These are phyloP conservation scores for Galeruca laticollis DNA, from an alignment of 2,888 invertebrate genomes.

Conservation along the genomic window DNA sequence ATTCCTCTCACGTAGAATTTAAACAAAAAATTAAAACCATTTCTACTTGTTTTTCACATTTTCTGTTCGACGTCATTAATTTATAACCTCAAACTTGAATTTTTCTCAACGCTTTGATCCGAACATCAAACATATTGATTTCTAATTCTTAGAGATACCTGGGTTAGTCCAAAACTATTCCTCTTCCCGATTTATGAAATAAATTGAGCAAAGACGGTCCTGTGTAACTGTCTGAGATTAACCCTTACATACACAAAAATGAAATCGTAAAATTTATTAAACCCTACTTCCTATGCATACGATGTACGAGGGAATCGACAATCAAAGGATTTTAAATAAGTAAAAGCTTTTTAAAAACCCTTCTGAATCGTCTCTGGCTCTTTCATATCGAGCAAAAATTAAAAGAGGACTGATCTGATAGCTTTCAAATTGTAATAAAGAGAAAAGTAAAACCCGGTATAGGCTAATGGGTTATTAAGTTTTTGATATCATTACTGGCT, in stretches of 20 bases:
- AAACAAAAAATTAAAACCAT: too few relatives aligned
- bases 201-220: neutral
- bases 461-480: constrained; percentile 3
- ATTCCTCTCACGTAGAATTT: too few relatives aligned
- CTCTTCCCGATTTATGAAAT: neutral
- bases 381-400: constrained; percentile 42
- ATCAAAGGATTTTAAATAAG: constrained; percentile 47
- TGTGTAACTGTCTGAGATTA: constrained; percentile 19
- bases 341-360: constrained; percentile 45
- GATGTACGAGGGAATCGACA: constrained; percentile 28
- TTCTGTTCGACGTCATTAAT: too few relatives aligned
- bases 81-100: too few relatives aligned
- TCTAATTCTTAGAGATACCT: too few relatives aligned
- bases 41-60: too few relatives aligned
- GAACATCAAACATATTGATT: too few relatives aligned
- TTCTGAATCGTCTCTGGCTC: constrained; percentile 38
- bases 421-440: constrained; percentile 9
- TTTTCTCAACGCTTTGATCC: too few relatives aligned
- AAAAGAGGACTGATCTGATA: constrained; percentile 22
- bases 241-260: constrained; percentile 31
- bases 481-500: neutral
- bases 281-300: constrained; percentile 30
- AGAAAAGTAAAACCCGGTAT: neutral
- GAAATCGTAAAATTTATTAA: constrained; percentile 39
- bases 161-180: too few relatives aligned